Percentiles rank a stretch among this genome's conserved stretches.
These are phyloP conservation scores for Spea bombifrons DNA, from an alignment of 2,113 vertebrate species.

Conservation along the genomic window DNA sequence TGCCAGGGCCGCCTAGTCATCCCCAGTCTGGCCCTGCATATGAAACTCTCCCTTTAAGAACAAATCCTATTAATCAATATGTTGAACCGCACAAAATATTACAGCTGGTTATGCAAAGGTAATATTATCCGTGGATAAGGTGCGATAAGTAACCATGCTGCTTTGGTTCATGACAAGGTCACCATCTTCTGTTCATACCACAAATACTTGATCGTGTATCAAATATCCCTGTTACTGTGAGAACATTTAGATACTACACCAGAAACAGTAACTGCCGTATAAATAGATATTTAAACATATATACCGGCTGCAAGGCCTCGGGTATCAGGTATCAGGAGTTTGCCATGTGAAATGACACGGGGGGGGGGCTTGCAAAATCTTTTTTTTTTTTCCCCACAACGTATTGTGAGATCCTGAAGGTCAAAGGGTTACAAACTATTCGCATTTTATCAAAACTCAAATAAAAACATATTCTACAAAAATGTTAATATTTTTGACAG, in stretches of 20 bases:
- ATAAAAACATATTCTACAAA: too few species aligned
- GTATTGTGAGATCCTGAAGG: background rate
- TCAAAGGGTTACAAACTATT: background rate
- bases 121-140: slow-evolving; percentile 30
- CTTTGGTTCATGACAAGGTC: slow-evolving; percentile 34
- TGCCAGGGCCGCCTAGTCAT: too few species aligned
- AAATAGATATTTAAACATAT: slow-evolving; percentile 35
- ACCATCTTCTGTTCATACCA: slow-evolving; percentile 10
- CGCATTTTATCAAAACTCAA: too few species aligned
- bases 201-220: slow-evolving; percentile 26
- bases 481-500: background rate
- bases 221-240: slow-evolving; percentile 20
- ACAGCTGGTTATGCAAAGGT: background rate
- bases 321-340: background rate
- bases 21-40: background rate
- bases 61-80: background rate
- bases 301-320: background rate
- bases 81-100: background rate
- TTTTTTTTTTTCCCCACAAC: background rate
- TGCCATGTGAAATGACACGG: background rate
- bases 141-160: slow-evolving; percentile 1
- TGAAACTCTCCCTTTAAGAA: background rate
- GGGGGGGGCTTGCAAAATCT: background rate
- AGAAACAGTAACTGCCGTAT: slow-evolving; percentile 25
- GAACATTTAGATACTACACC: slow-evolving; percentile 31